Conservation (phyloP, 2,888 invertebrate species). For the Pyrrhia umbra region DNA sequence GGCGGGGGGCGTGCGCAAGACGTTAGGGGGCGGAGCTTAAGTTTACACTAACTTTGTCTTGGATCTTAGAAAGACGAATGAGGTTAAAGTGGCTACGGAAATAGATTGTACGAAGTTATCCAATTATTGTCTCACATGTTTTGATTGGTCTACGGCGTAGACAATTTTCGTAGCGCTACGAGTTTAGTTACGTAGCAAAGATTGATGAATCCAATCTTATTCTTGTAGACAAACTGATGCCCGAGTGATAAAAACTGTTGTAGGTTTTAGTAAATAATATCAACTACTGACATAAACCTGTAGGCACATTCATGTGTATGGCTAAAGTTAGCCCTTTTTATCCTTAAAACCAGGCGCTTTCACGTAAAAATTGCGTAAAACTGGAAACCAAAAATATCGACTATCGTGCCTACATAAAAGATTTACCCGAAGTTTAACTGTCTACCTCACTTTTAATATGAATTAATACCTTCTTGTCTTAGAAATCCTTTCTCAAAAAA, state of each 20-base stretch:
- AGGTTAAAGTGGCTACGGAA: conserved; percentile 24
- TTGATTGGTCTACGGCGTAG: conserved; percentile 38
- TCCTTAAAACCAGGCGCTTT: no score
- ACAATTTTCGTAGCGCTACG: conserved; percentile 39
- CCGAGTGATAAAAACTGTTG: no score
- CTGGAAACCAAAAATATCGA: no score
- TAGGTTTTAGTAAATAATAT: no score
- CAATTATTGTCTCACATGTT: neutral
- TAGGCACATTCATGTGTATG: no score
- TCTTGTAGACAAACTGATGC: no score
- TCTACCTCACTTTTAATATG: neutral
- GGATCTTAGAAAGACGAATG: conserved; percentile 36
- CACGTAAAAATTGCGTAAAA: no score
- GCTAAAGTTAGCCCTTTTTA: no score
- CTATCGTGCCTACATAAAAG: no score
- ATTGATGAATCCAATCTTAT: no score
- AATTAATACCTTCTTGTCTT: neutral
- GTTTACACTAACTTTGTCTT: conserved; percentile 68
- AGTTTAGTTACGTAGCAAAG: conserved; percentile 19
- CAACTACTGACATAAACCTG: no score
- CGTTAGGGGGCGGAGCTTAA: conserved; percentile 77
- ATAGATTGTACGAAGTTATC: neutral
- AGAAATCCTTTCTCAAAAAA: neutral
- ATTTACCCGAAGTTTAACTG: no score
- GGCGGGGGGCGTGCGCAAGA: conserved; percentile 73